Evolutionary conservation across 1,140 invertebrate genomes (phyloP).

Genomic region (Gryllus bimaculatus): DNA sequence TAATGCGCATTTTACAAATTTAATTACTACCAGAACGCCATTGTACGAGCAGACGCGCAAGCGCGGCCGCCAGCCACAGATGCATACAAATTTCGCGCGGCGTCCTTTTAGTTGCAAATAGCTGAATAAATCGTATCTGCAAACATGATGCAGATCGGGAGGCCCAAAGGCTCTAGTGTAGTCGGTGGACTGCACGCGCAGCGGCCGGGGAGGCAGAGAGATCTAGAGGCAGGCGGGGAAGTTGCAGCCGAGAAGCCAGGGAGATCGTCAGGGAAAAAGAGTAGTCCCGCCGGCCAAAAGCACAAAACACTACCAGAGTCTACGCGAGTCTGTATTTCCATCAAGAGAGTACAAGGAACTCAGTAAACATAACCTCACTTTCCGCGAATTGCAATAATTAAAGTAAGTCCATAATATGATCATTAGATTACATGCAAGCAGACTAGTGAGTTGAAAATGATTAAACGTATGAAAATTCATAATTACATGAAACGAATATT

Average conservation of each 20-base stretch:
- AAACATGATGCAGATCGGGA: neutral
- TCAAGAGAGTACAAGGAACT: no score
- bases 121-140: slow-evolving; percentile 1
- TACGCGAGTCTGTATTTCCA: no score
- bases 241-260: neutral
- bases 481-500: no score
- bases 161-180: neutral
- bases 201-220: neutral
- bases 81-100: neutral
- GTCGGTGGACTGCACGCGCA: neutral
- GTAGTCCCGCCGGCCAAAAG: neutral
- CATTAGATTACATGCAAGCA: no score
- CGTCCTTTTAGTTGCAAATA: slow-evolving; percentile 1
- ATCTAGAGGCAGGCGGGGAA: neutral
- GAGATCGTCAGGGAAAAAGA: neutral
- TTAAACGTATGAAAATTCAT: no score
- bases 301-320: no score
- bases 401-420: no score
- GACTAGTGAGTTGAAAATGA: no score
- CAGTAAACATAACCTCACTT: no score
- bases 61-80: neutral
- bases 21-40: neutral
- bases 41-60: neutral
- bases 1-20: neutral
- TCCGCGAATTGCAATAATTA: no score